A percentile compares a stretch with the other conserved stretches of the same genome.
These are phyloP conservation scores for Herpailurus yagouaroundi DNA, from an alignment of 2,113 vertebrate species.

Conservation along the genomic window DNA sequence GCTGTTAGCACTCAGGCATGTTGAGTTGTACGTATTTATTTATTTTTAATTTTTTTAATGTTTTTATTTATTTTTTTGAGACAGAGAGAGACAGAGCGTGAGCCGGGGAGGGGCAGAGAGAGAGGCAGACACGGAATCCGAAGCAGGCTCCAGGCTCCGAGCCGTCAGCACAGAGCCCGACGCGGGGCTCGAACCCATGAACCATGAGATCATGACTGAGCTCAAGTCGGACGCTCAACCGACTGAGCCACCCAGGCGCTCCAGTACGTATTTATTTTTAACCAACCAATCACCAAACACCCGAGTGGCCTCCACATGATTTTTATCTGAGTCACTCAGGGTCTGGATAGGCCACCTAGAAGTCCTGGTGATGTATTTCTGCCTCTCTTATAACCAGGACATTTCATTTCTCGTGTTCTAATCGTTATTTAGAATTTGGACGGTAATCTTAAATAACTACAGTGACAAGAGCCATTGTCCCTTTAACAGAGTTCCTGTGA, in stretches of 20 bases:
- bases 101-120: rapidly evolving
- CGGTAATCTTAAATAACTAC: rapidly evolving
- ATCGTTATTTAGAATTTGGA: too few relatives aligned
- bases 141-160: too few relatives aligned
- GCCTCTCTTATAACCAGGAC: neutral
- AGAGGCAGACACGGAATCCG: too few relatives aligned
- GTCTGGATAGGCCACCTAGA: neutral
- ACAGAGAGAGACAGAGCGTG: too few relatives aligned
- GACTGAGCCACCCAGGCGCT: rapidly evolving
- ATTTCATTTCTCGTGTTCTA: neutral
- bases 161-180: too few relatives aligned
- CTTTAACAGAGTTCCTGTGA: rapidly evolving
- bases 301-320: too few relatives aligned
- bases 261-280: neutral
- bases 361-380: neutral
- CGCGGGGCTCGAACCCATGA: too few relatives aligned
- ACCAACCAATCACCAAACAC: neutral
- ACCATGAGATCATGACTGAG: rapidly evolving
- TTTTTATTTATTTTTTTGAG: too few relatives aligned
- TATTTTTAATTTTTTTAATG: neutral
- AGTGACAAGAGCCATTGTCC: too few relatives aligned
- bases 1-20: too few relatives aligned
- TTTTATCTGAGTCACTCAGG: neutral
- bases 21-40: neutral
- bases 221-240: too few relatives aligned